phyloP scores from a whole-genome alignment of 2,888 invertebrate species.

The Lysandra coridon region DNA sequence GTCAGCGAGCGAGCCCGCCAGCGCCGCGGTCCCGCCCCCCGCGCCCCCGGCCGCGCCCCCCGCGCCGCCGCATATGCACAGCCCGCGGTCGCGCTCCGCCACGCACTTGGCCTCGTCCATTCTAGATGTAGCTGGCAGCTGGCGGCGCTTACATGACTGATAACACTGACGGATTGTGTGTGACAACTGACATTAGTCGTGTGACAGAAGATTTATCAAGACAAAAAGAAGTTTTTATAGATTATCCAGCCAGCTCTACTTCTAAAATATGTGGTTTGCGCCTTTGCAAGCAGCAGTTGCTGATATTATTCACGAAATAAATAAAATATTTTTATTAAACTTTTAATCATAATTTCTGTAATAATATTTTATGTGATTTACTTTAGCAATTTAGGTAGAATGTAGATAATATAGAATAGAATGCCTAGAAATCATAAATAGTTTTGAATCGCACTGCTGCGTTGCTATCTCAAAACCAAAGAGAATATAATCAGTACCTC shows the following conservation, averaged over 20 bases:
- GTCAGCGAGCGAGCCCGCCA: constrained; percentile 76
- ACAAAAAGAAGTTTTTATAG: background rate
- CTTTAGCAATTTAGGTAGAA: no score
- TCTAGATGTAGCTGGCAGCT: background rate
- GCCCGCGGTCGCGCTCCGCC: constrained; percentile 48
- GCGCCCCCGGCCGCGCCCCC: constrained; percentile 47
- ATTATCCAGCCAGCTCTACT: background rate
- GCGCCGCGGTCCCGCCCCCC: constrained; percentile 44
- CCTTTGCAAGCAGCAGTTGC: background rate
- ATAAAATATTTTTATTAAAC: no score
- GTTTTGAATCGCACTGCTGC: no score
- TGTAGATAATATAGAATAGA: no score
- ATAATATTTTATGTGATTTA: no score
- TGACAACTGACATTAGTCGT: background rate
- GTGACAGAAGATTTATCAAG: background rate
- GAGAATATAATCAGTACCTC: no score
- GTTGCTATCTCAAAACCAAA: no score
- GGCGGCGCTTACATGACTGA: background rate
- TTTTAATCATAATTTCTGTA: no score
- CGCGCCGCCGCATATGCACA: constrained; percentile 50
- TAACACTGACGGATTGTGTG: background rate
- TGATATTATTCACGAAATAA: background rate
- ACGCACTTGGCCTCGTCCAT: constrained; percentile 50
- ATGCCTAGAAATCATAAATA: no score
- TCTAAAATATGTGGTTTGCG: no score